Base-by-base conservation (phyloP, 2,888 invertebrate species). In the Himalopsyche tibetana region DNA sequence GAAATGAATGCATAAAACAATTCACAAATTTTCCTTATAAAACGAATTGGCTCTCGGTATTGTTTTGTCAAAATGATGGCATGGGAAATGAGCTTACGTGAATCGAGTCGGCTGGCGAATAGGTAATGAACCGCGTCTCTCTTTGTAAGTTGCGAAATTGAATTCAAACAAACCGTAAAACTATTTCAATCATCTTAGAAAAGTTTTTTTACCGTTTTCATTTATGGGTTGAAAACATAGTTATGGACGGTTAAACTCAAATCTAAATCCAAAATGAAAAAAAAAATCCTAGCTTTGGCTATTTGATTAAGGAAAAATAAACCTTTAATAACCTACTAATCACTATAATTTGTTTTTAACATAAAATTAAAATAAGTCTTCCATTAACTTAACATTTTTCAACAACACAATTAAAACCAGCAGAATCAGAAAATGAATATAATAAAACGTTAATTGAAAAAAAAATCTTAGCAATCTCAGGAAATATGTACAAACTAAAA, bases 91-190 rank as follows among this genome's bases (percentile, higher is more conserved):
- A 63, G 63, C 63, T 63, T 63, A 63, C 63, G 63, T 63, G 63
- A 63, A 19, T 63, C 63, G 82, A 55, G 17, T 82, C 5, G 28
- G 12, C 82, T 55, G 55, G 55, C 55, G 45, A 82, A 55, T 82
- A 36, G 82, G 82, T 28, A 81, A 81, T 81, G 51, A 51, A 81
- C 42, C 81, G 81, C 28, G 42, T 51, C 45, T 81, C 81, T 45
- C 51, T 63, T 63, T 63, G 63, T 63, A 63, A 63, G 63, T 63
- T 42, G 80, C 8, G 80, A 84, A 84, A 84, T 84, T 84, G 79
- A 79, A 84, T 84, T 79, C 84, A 80, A 84, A 84, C 84, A 84
- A 84, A 79, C 74, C 79, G 84, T 79, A 79, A 84, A 84, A 79
- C 84, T 84, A 84, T 84, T 83, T 69, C 63, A 83, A 69, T 69